Percentiles rank a stretch among this genome's conserved stretches.
Evolutionary conservation across 2,797 vertebrate genomes (phyloP).

Genomic region (Triplophysa bombifrons): DNA sequence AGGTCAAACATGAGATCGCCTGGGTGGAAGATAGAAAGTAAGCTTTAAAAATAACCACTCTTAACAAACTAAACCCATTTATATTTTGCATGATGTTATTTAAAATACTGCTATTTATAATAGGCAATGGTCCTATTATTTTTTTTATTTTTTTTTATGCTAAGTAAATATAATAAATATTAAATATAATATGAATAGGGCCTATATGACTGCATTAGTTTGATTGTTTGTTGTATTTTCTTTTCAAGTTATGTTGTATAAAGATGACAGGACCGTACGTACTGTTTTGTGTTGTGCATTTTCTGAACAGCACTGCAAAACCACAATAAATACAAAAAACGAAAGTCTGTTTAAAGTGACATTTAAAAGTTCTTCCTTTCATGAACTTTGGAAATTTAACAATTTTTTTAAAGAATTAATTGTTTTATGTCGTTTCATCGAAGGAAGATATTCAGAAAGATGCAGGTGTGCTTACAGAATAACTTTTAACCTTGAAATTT

Average conservation of each 20-base stretch:
- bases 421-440: not conserved
- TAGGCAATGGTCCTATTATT: not conserved
- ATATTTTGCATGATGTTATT: not conserved
- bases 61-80: not conserved
- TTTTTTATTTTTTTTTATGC: no score
- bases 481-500: not conserved
- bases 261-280: conserved; percentile 49
- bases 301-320: conserved; percentile 9
- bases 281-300: conserved; percentile 49
- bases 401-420: not conserved
- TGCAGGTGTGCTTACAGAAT: not conserved
- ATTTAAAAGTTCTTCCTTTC: not conserved
- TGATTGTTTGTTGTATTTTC: conserved; percentile 26
- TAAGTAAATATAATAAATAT: no score
- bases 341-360: conserved; percentile 16
- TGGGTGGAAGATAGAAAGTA: conserved; percentile 92
- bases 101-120: not conserved
- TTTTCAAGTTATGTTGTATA: conserved; percentile 50
- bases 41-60: conserved; percentile 62
- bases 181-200: no score
- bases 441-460: not conserved
- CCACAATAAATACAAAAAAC: not conserved
- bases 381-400: not conserved
- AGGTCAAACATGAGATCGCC: conserved; percentile 93
- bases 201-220: no score